These are phyloP conservation scores for Stenodera caucasica DNA, from an alignment of 2,888 invertebrate species.

Conservation along the genomic window DNA sequence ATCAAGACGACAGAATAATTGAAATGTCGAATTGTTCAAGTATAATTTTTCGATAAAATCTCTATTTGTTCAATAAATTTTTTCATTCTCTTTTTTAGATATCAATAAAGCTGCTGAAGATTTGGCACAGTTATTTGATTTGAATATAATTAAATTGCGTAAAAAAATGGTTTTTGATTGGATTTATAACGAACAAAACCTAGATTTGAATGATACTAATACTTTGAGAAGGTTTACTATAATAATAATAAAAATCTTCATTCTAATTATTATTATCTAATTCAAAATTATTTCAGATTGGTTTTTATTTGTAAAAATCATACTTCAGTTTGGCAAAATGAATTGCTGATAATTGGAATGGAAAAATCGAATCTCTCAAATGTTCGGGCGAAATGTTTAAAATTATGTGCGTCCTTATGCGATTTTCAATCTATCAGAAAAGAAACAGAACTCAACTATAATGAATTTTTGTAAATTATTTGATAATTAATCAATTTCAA, in stretches of 20 bases:
- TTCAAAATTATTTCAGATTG: conserved; percentile 34
- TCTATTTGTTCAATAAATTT: no score
- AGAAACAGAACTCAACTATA: conserved; percentile 33
- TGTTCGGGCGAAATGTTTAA: conserved; percentile 36
- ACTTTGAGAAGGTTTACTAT: conserved; percentile 38
- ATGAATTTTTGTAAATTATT: conserved; percentile 42
- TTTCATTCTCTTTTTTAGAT: conserved; percentile 42
- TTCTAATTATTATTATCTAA: neutral
- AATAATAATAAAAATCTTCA: neutral
- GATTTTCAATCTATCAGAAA: conserved; percentile 37
- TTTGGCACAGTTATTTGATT: conserved; percentile 52
- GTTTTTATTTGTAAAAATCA: conserved; percentile 38
- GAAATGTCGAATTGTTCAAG: conserved; percentile 50
- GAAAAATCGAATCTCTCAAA: conserved; percentile 10
- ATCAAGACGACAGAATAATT: conserved; percentile 57
- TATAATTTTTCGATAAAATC: conserved; percentile 23
- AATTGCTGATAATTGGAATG: conserved; percentile 32
- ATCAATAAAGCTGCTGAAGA: conserved; percentile 57
- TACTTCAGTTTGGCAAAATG: conserved; percentile 28
- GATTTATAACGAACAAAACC: conserved; percentile 19
- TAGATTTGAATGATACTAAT: conserved; percentile 22
- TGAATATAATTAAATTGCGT: conserved; percentile 52
- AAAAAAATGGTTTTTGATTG: conserved; percentile 53
- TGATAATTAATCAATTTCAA: conserved; percentile 17
- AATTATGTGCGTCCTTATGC: conserved; percentile 45